These are phyloP conservation scores for Papilio glaucus DNA, from an alignment of 1,140 invertebrate genomes.

Conservation along the genomic window DNA sequence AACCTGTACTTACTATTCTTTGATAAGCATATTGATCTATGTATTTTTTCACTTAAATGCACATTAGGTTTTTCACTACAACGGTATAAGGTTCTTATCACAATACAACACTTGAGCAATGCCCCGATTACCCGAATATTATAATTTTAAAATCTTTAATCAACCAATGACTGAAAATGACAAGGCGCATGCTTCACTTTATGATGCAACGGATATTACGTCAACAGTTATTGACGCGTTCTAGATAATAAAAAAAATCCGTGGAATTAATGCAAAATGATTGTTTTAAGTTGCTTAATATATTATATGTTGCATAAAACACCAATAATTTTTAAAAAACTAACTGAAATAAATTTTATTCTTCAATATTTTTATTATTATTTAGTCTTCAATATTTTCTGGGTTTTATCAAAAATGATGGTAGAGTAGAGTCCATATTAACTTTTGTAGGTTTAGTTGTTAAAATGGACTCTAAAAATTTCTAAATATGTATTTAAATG, in stretches of 20 bases:
- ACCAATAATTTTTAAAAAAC: too few species aligned
- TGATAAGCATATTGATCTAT: slow-evolving; percentile 79
- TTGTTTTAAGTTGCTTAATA: background rate
- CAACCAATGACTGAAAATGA: slow-evolving; percentile 79
- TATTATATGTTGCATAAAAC: too few species aligned
- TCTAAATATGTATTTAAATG: too few species aligned
- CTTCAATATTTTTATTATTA: too few species aligned
- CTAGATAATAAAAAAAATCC: slow-evolving; percentile 35
- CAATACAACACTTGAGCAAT: slow-evolving; percentile 76
- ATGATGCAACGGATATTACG: slow-evolving; percentile 81
- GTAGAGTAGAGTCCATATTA: too few species aligned
- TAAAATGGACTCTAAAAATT: too few species aligned
- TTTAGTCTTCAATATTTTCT: too few species aligned
- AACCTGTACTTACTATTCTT: slow-evolving; percentile 82
- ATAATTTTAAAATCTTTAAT: slow-evolving; percentile 79
- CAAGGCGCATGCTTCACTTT: slow-evolving; percentile 80
- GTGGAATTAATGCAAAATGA: background rate
- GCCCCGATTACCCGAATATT: slow-evolving; percentile 76
- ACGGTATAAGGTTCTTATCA: slow-evolving; percentile 76
- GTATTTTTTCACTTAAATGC: slow-evolving; percentile 78
- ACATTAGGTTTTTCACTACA: slow-evolving; percentile 79
- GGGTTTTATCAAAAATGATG: too few species aligned
- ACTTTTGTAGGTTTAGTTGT: too few species aligned
- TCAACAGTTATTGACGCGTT: slow-evolving; percentile 63
- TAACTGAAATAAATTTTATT: too few species aligned